phyloP scores from a whole-genome alignment of 2,888 invertebrate species.

The Xestia ashworthii region DNA sequence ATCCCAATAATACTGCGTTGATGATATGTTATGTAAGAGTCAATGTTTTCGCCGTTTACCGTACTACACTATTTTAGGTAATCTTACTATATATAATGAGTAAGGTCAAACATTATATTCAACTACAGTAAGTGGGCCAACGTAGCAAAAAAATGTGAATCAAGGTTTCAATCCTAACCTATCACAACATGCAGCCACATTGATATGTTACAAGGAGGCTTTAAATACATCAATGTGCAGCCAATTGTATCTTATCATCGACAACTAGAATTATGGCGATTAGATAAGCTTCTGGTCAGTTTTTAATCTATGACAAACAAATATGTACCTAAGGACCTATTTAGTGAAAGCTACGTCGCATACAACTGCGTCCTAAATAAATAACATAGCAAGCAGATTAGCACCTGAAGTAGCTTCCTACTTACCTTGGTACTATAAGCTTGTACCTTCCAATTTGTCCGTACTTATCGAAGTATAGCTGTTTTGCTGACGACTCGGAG shows the following conservation, averaged over 20 bases:
- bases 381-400: neutral
- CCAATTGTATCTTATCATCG: neutral
- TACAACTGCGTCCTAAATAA: neutral
- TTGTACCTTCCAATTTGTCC: neutral
- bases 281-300: constrained; percentile 2
- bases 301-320: neutral
- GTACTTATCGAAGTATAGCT: neutral
- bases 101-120: neutral
- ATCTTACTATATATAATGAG: neutral
- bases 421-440: neutral
- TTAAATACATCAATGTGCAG: neutral
- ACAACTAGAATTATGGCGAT: neutral
- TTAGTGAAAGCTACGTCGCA: neutral
- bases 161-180: constrained; percentile 30
- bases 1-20: too few species aligned
- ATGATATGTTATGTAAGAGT: neutral
- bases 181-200: constrained; percentile 12
- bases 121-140: neutral
- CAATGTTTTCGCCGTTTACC: neutral
- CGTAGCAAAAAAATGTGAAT: neutral
- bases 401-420: neutral
- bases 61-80: neutral
- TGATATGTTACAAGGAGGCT: neutral
- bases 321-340: neutral
- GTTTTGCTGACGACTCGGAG: neutral